Percentiles rank a stretch among this genome's conserved stretches.
Conservation (phyloP, 2,113 vertebrate species). For the Ammospiza caudacuta region DNA sequence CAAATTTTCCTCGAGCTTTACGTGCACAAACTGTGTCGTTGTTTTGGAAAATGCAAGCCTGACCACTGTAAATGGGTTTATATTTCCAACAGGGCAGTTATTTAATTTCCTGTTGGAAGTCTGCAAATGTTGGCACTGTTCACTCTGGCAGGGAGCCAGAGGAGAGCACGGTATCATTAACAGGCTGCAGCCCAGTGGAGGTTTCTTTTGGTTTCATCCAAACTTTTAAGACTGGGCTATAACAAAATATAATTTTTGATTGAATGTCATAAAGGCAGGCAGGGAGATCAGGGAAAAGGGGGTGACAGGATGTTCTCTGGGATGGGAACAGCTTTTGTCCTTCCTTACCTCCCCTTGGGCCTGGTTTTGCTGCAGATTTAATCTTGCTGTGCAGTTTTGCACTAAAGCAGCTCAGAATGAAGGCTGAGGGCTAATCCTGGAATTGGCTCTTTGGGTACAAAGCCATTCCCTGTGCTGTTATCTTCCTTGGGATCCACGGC, state of each 20-base stretch:
- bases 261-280: neutral
- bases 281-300: neutral
- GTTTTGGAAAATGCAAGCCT: conserved; percentile 82
- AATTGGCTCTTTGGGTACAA: neutral
- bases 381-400: neutral
- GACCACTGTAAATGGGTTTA: conserved; percentile 84
- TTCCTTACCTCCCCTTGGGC: neutral
- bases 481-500: neutral
- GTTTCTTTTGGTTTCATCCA: conserved; percentile 65
- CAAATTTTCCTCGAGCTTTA: conserved; percentile 12
- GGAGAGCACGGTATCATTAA: conserved; percentile 75
- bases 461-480: neutral
- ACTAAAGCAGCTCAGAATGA: neutral
- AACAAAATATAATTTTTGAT: conserved; percentile 17
- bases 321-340: neutral
- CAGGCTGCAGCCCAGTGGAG: conserved; percentile 39
- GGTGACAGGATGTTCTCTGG: neutral
- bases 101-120: conserved; percentile 90
- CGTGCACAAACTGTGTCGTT: conserved; percentile 62
- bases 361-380: neutral
- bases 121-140: conserved; percentile 84
- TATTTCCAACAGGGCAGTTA: conserved; percentile 88
- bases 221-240: conserved; percentile 6
- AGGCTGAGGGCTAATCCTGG: neutral
- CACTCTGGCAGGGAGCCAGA: conserved; percentile 73